Conservation (phyloP, 2,888 invertebrate genomes). For the Cantharis rufa region DNA sequence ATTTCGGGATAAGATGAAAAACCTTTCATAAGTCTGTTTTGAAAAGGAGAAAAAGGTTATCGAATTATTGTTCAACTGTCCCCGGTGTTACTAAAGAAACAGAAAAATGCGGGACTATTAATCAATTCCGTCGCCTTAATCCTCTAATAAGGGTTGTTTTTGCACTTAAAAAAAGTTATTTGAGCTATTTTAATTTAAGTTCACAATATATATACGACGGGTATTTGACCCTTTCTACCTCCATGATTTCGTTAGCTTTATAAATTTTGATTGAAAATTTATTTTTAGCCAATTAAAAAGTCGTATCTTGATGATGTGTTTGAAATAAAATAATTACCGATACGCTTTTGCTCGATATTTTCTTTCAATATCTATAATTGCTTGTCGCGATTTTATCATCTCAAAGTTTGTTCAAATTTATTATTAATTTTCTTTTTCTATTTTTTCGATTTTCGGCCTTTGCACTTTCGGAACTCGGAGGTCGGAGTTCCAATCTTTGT, state of each 20-base stretch:
- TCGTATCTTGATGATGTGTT: background rate
- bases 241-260: background rate
- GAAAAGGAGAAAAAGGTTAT: constrained; percentile 12
- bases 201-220: background rate
- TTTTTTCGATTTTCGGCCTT: background rate
- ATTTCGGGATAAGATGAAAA: background rate
- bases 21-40: background rate
- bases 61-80: constrained; percentile 13
- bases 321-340: background rate
- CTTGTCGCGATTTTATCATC: background rate
- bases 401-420: background rate
- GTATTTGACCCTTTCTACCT: background rate
- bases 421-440: background rate
- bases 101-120: constrained; percentile 22
- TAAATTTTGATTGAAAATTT: background rate
- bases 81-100: constrained; percentile 6
- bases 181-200: background rate
- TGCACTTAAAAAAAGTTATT: background rate
- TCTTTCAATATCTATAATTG: background rate
- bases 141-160: constrained; percentile 1
- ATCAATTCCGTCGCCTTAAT: constrained; percentile 15
- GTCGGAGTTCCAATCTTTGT: background rate
- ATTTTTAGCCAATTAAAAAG: background rate
- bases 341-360: background rate
- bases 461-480: background rate